Evolutionary conservation across 1,140 invertebrate species (phyloP), one percentile per base, ranked within the genome.

Genomic region (Philopotamus ludificatus): DNA sequence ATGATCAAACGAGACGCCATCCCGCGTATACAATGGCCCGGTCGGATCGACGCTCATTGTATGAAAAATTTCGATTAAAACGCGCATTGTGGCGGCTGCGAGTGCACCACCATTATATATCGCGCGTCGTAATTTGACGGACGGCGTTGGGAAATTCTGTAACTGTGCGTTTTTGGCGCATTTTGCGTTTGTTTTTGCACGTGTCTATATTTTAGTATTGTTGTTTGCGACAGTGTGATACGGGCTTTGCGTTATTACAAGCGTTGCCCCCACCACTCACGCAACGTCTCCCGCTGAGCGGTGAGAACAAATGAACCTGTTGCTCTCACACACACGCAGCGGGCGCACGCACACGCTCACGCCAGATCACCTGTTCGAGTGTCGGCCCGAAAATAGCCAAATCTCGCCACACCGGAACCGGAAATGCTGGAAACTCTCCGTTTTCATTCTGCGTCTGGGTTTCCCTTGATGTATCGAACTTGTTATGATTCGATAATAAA

Each of bases 261-360:
- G 50, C 25, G 18, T 65, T n/a, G n/a, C 39, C 25, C 65, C 66
- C 60, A 58, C 61, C 54, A 67, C 39, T 39, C n/a, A n/a, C n/a
- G 23, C 26, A 58, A 62, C 63, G 45, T 59, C 45, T 67, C 66
- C 61, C 65, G 61, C 39, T 12, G 63, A 59, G 63, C 62, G 62
- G 67, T 64, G 67, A 68, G 67, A 68, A 68, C 62, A 68, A 68
- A 68, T 68, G 67, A 68, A 68, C 62, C 67, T 68, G 67, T 65
- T 61, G 67, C 61, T 9, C 10, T 25, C 20, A 25, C 51, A 34
- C n/a, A n/a, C n/a, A n/a, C n/a, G n/a, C 9, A 12, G 41, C 51
- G 25, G 51, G 51, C 51, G 41, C 51, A 25, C 42, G 54, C 34
- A 57, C 39, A 57, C 21, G 39, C 34, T 22, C 34, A 34, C 28